These are phyloP conservation scores for Crotophaga sulcirostris DNA, from an alignment of 2,113 vertebrate genomes.

Conservation along the genomic window DNA sequence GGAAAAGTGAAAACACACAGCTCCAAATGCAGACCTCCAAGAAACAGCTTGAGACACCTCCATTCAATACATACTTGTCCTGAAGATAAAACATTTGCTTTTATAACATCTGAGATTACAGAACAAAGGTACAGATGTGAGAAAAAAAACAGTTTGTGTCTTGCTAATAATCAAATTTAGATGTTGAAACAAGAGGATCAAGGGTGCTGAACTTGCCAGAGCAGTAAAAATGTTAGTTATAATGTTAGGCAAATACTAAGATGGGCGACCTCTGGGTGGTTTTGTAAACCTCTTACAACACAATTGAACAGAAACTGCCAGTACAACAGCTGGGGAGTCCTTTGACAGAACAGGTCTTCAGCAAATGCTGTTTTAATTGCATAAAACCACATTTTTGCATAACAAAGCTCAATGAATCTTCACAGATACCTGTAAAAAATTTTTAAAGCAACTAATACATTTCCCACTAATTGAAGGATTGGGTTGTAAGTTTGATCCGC, in stretches of 20 bases:
- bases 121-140: background rate
- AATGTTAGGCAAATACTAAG: background rate
- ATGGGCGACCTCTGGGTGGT: background rate
- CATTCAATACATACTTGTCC: background rate
- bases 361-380: background rate
- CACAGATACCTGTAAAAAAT: background rate
- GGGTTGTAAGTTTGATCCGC: background rate
- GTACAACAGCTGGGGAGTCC: background rate
- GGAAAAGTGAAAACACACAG: background rate
- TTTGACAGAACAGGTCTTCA: background rate
- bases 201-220: background rate
- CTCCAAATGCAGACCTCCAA: background rate
- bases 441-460: background rate
- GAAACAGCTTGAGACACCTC: background rate
- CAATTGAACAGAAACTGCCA: background rate
- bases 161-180: background rate
- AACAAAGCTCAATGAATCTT: background rate
- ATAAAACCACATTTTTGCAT: background rate
- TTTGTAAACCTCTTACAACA: background rate
- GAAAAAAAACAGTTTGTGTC: background rate
- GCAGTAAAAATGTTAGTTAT: background rate
- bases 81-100: background rate
- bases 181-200: background rate
- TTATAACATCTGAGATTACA: background rate
- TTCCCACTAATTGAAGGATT: background rate